phyloP scores from a whole-genome alignment of 2,113 vertebrate genomes.

The Megaceryle torquata region DNA sequence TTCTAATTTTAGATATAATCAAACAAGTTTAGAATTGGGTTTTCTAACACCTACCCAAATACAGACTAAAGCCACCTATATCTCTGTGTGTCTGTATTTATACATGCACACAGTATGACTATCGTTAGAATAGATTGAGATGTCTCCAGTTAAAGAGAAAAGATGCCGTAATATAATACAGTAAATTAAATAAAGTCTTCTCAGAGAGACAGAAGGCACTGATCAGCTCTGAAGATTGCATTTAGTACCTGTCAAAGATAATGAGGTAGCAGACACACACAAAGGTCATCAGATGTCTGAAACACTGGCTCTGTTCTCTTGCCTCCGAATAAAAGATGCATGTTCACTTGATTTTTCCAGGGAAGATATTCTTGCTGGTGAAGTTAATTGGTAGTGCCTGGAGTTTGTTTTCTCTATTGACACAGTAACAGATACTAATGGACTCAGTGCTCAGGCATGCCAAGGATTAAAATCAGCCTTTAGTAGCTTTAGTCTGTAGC shows the following conservation, averaged over 20 bases:
- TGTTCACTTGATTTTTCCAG: not conserved
- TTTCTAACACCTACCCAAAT: not conserved
- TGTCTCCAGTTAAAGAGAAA: not conserved
- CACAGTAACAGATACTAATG: constrained; percentile 5
- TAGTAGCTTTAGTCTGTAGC: not conserved
- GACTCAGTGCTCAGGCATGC: not conserved
- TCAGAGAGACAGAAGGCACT: not conserved
- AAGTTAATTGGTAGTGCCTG: constrained; percentile 2
- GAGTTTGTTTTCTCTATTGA: constrained; percentile 21
- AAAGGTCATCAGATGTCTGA: not conserved
- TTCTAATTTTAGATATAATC: not conserved
- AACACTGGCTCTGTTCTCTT: not conserved
- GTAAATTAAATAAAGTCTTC: not conserved
- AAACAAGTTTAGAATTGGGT: not conserved
- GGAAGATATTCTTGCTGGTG: not conserved
- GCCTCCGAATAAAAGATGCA: not conserved
- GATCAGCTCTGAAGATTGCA: not conserved
- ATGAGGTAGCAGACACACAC: not conserved
- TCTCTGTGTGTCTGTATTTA: not conserved
- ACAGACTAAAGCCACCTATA: not conserved
- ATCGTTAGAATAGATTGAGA: not conserved
- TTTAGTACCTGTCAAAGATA: not conserved
- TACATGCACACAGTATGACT: not conserved
- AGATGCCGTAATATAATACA: not conserved
- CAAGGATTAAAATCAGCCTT: not conserved